phyloP scores from a whole-genome alignment of 2,113 vertebrate genomes.

The Chlorocebus sabaeus region DNA sequence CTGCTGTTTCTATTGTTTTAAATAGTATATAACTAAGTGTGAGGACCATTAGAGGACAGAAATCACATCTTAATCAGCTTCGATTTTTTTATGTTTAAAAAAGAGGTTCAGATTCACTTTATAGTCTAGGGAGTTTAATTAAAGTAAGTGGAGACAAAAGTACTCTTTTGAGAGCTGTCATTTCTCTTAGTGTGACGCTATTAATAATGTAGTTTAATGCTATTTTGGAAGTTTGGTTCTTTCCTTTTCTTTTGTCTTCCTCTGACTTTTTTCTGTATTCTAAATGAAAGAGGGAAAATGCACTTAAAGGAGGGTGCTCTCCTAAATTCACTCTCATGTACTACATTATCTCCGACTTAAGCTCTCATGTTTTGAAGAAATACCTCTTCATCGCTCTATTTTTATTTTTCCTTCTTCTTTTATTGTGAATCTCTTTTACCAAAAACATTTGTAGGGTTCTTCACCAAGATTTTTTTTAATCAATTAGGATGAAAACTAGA shows the following conservation, averaged over 20 bases:
- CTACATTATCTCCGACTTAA: background rate
- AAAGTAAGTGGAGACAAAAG: slow-evolving; percentile 79
- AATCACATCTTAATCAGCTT: slow-evolving; percentile 38
- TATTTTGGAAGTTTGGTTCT: slow-evolving; percentile 70
- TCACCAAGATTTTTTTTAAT: background rate
- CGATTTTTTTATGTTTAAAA: background rate
- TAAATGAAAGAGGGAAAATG: slow-evolving; percentile 27
- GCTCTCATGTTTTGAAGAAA: background rate
- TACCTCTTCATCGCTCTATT: slow-evolving; percentile 16
- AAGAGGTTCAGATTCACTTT: slow-evolving; percentile 63
- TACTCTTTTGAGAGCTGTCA: slow-evolving; percentile 72
- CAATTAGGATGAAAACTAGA: slow-evolving; percentile 25
- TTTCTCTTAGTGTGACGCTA: slow-evolving; percentile 56
- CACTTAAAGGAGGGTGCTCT: background rate
- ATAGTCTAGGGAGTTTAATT: slow-evolving; percentile 76
- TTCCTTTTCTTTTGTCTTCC: slow-evolving; percentile 62
- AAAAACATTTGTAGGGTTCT: slow-evolving; percentile 41
- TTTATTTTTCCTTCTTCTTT: slow-evolving; percentile 49
- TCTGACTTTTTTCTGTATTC: slow-evolving; percentile 28
- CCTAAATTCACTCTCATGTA: background rate
- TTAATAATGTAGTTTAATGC: slow-evolving; percentile 65
- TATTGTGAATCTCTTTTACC: slow-evolving; percentile 14
- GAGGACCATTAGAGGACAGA: slow-evolving; percentile 64
- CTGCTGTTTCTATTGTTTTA: background rate
- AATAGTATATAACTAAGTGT: background rate